Conservation (phyloP, 2,797 vertebrate species). For the Falco berigora region DNA sequence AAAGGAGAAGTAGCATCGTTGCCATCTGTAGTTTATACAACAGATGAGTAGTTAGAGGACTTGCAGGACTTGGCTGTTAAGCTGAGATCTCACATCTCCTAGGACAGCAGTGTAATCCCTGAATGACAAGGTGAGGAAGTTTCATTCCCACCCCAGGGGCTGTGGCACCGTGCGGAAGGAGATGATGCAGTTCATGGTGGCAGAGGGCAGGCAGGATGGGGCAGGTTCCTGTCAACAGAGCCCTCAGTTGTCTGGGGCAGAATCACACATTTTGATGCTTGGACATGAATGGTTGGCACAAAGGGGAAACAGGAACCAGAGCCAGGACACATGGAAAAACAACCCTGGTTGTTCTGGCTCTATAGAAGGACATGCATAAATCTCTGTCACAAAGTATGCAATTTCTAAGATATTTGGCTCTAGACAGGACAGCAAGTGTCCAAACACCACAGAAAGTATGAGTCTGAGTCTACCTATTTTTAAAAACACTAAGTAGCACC, state of each 20-base stretch:
- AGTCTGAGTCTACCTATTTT: not conserved
- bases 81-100: not conserved
- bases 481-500: not conserved
- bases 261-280: not conserved
- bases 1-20: not conserved
- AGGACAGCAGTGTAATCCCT: not conserved
- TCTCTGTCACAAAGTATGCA: not conserved
- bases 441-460: not conserved
- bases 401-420: not conserved
- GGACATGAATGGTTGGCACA: not conserved
- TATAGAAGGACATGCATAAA: not conserved
- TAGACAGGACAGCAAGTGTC: not conserved
- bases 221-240: not conserved
- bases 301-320: rapidly evolving
- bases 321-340: not conserved
- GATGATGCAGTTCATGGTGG: not conserved
- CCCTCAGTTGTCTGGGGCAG: not conserved
- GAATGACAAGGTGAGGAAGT: not conserved
- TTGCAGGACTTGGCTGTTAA: not conserved
- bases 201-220: not conserved
- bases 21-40: not conserved
- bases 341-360: not conserved
- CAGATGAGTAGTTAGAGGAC: not conserved
- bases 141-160: not conserved
- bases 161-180: not conserved